phyloP scores from a whole-genome alignment of 1,140 invertebrate genomes.

The Drosophila melanogaster region DNA sequence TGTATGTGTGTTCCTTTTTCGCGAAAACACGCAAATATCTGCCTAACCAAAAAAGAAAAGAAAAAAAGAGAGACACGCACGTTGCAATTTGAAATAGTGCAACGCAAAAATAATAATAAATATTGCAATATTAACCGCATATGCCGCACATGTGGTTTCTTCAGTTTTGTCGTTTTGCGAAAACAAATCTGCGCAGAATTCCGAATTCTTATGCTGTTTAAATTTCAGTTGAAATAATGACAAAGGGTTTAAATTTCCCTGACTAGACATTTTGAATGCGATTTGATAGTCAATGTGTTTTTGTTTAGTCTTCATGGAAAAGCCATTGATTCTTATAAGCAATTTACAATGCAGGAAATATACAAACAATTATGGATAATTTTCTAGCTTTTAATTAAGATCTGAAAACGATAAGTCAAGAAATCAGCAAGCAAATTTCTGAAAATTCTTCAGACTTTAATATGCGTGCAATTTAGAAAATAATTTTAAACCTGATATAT shows the following conservation, averaged over 20 bases:
- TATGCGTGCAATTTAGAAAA: too few relatives aligned
- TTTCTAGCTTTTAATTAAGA: too few relatives aligned
- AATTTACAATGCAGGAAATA: too few relatives aligned
- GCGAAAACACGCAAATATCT: constrained; percentile 14
- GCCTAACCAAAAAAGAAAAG: background rate
- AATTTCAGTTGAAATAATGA: background rate
- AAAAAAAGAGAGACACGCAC: constrained; percentile 13
- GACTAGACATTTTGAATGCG: background rate
- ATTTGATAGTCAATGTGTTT: background rate
- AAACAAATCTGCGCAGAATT: constrained; percentile 3
- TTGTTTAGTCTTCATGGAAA: too few relatives aligned
- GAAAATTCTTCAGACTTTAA: too few relatives aligned
- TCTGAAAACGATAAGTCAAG: too few relatives aligned
- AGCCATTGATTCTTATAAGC: too few relatives aligned
- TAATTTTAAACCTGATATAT: too few relatives aligned
- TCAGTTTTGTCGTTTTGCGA: constrained; percentile 4
- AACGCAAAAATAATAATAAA: constrained; percentile 10
- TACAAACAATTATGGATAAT: too few relatives aligned
- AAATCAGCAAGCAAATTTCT: too few relatives aligned
- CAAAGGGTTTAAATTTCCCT: background rate
- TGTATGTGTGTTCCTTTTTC: constrained; percentile 3
- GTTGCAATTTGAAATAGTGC: constrained; percentile 6
- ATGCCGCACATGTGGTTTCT: constrained; percentile 51
- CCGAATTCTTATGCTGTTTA: background rate
- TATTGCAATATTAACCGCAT: constrained; percentile 40